These are phyloP conservation scores for Cosmopolites sordidus DNA, from an alignment of 2,888 invertebrate species.

Conservation along the genomic window DNA sequence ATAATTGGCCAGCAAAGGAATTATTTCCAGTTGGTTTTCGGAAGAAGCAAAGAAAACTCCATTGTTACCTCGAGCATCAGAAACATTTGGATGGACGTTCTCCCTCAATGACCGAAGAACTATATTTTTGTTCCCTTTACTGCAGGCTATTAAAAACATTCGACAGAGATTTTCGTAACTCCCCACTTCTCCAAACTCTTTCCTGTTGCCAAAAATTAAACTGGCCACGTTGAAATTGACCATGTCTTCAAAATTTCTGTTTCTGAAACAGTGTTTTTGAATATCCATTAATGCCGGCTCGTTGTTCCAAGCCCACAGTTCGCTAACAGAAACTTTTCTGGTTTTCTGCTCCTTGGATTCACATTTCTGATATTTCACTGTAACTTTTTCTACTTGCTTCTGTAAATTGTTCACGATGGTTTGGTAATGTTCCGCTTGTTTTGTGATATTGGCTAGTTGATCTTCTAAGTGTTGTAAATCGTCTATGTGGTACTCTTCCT, in stretches of 20 bases:
- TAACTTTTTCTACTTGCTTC: conserved; percentile 9
- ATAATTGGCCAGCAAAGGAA: conserved; percentile 48
- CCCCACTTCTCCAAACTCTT: conserved; percentile 36
- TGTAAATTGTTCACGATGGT: conserved; percentile 26
- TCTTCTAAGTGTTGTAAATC: conserved; percentile 26
- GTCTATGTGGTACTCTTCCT: conserved; percentile 25
- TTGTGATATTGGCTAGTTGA: conserved; percentile 19
- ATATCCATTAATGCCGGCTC: conserved; percentile 47
- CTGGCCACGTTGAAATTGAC: conserved; percentile 38
- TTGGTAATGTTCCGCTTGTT: conserved; percentile 28
- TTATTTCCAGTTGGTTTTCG: conserved; percentile 48
- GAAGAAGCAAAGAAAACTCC: conserved; percentile 55
- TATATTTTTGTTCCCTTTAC: conserved; percentile 32
- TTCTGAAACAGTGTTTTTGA: conserved; percentile 52
- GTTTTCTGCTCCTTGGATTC: conserved; percentile 8
- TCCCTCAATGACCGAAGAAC: conserved; percentile 46
- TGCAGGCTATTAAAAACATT: conserved; percentile 39
- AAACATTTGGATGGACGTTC: conserved; percentile 50
- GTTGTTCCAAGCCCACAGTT: conserved; percentile 54
- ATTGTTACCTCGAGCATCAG: conserved; percentile 54
- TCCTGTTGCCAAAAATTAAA: conserved; percentile 36
- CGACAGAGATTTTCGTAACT: conserved; percentile 38
- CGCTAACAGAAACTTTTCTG: conserved; percentile 36
- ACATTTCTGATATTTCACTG: neutral
- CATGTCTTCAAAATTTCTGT: conserved; percentile 44